Conservation (phyloP, 2,113 vertebrate species). For the Ondatra zibethicus region DNA sequence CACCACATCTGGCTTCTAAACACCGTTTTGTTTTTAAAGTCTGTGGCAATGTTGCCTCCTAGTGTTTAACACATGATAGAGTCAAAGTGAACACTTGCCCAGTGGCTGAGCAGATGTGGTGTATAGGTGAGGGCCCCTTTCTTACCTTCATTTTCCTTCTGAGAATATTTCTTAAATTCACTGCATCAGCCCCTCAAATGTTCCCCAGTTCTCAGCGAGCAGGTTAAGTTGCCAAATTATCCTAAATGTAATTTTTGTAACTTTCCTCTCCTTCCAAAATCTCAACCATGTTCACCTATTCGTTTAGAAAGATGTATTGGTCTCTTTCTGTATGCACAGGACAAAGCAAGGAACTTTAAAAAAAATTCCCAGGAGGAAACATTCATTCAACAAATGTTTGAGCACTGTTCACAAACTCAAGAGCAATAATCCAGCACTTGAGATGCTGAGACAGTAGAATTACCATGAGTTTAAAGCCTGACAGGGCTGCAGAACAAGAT, state of each 20-base stretch:
- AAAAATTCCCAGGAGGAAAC: neutral
- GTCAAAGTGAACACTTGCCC: neutral
- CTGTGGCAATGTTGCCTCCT: neutral
- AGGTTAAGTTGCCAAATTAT: neutral
- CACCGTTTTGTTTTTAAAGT: neutral
- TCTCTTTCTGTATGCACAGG: neutral
- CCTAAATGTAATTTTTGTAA: neutral
- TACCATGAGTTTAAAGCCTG: neutral
- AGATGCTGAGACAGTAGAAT: neutral
- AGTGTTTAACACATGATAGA: neutral
- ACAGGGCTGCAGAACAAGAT: neutral
- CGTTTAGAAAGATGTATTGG: neutral
- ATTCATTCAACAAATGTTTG: neutral
- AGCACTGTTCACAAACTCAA: neutral
- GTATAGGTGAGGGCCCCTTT: neutral
- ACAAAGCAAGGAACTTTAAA: neutral
- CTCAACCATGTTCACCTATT: neutral
- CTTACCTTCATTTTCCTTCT: neutral
- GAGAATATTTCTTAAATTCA: neutral
- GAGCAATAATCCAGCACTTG: neutral
- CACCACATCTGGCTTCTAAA: neutral
- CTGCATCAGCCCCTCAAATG: neutral
- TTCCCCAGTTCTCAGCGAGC: neutral
- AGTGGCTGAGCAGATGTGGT: neutral
- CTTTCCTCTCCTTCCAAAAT: neutral